Evolutionary conservation across 2,888 invertebrate genomes (phyloP), one percentile per base, ranked within the genome.

Genomic region (Polymixis flavicincta): DNA sequence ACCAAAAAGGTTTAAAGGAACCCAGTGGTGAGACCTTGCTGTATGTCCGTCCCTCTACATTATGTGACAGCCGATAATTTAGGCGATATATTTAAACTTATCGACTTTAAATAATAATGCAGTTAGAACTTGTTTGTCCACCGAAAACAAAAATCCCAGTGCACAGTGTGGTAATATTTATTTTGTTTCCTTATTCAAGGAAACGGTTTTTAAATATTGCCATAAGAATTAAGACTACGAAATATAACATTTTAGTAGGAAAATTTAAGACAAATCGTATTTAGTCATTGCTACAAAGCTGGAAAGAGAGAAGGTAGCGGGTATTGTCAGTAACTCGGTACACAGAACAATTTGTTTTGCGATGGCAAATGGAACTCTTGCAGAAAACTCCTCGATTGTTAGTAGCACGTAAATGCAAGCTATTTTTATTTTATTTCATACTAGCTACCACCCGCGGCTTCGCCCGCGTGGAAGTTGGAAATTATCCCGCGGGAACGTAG

Each of bases 1-100:
- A 83, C 77, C 78, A 82, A 77, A 82, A 82, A 85, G 82, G 82
- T 85, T 81, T 70, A 73, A 85, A 83, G 82, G 85, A 83, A 83
- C 77, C 66, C 63, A 64, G 48, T 71, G 82, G 72, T 71, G 67
- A 76, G 64, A 76, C 63, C 68, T 78, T 42, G 42, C 67, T 22
- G 63, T 76, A 59, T 37, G 37, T 61, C 37, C 55, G 66, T 55
- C 25, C 66, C 55, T 67, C 61, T 55, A 63, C 66, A 60, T 61
- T 68, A 80, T 55, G 28, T 61, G 68, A 71, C 55, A 11, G 19
- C 17, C 19, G 32, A 50, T 69, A 37, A 74, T 78, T 74, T 42
- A 14, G n/a, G 28, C 22, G 19, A 68, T 42, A 48, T 59, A 63
- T 50, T 57, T 50, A 25, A 45, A 75, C 22, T 45, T 25, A 54